phyloP scores from a whole-genome alignment of 2,113 vertebrate species.

The Connochaetes taurinus region DNA sequence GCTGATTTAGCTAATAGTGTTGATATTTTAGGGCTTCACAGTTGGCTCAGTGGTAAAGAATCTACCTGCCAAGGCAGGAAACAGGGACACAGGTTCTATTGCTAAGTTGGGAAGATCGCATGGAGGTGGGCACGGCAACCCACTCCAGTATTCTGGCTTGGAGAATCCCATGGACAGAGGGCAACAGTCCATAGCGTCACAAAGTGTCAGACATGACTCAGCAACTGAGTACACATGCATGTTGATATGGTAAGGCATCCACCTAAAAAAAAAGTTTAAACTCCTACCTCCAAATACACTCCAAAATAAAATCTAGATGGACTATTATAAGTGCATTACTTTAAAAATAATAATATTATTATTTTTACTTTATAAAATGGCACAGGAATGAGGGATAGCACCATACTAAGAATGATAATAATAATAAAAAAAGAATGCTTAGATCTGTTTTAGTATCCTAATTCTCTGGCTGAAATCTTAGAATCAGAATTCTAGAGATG shows the following conservation, averaged over 20 bases:
- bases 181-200: neutral
- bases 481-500: neutral
- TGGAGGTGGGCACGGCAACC: neutral
- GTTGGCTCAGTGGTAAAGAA: neutral
- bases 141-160: neutral
- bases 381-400: neutral
- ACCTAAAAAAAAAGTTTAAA: neutral
- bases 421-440: neutral
- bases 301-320: neutral
- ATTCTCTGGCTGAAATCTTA: neutral
- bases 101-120: neutral
- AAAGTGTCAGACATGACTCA: neutral
- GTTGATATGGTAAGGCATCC: neutral
- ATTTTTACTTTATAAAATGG: neutral
- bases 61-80: neutral
- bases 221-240: neutral
- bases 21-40: neutral
- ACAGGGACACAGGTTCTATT: neutral
- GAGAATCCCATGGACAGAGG: neutral
- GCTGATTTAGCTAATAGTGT: neutral
- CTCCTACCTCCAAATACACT: neutral
- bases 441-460: neutral
- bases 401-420: neutral
- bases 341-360: neutral
- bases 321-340: neutral